Evolutionary conservation across 2,113 vertebrate species (phyloP).

Genomic region (Spheniscus mendiculus): DNA sequence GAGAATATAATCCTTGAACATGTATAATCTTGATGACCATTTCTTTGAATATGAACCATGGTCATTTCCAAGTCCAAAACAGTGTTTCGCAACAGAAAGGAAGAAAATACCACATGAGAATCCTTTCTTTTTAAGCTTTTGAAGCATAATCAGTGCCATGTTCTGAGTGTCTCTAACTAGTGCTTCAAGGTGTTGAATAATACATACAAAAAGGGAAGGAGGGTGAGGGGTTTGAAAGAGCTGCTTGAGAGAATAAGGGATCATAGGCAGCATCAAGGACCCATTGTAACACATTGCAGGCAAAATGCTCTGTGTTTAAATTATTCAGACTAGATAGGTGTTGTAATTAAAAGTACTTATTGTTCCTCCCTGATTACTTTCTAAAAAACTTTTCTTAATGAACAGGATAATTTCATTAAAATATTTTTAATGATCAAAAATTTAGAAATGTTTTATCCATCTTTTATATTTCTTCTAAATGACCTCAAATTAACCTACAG

Average conservation of each 20-base stretch:
- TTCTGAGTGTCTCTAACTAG: neutral
- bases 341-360: neutral
- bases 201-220: neutral
- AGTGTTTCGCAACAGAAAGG: neutral
- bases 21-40: neutral
- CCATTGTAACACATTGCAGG: neutral
- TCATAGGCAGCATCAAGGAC: neutral
- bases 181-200: neutral
- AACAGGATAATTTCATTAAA: neutral
- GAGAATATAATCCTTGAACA: neutral
- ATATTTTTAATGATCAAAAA: neutral
- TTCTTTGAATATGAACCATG: neutral
- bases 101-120: neutral
- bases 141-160: neutral
- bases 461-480: neutral
- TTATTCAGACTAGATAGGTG: neutral
- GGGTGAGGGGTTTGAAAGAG: neutral
- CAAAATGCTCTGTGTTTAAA: neutral
- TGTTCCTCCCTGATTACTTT: neutral
- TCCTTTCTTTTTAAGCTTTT: neutral
- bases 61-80: neutral
- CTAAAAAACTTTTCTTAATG: neutral
- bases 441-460: neutral
- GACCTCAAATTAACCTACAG: neutral
- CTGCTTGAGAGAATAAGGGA: neutral